Base-by-base conservation (phyloP, 1,140 invertebrate genomes). In the Homarus americanus region DNA sequence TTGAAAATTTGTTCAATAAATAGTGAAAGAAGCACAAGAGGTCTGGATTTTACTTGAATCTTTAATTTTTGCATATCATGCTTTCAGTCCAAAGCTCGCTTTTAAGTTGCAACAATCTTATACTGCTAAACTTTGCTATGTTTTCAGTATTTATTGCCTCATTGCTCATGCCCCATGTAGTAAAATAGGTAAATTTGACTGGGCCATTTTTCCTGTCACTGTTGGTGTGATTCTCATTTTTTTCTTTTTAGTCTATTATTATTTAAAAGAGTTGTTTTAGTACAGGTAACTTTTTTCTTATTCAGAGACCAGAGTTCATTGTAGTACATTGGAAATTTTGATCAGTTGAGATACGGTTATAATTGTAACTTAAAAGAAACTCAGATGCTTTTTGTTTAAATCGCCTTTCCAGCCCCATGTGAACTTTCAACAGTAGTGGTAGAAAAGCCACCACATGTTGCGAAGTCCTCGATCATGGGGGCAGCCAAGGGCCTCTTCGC, bases 401-500 rank as follows among this genome's bases (percentile, higher is more conserved):
- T 78, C 88, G 41, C 88, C 88, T 90, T 90, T 90, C 82, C 88
- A 90, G 87, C 88, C 72, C 88, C 80, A 83, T 90, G 88, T 76
- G 82, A 90, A 90, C 88, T 90, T 90, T 90, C 88, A 82, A 78
- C 88, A 75, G 88, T 90, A 90, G 88, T 90, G 88, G 88, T 83
- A 84, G 88, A 90, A 90, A 90, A 90, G 80, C 88, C 88, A 90
- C 88, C 80, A 80, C 79, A 85, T 75, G 79, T 78, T 76, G 87
- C 83, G 66, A 82, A 82, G 87, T 66, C 76, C 83, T 92, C 92
- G 84, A 83, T 92, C 41, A 83, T 88, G 82, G 92, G 85, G 75
- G 92, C 92, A 49, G 92, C 92, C 63, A 90, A 87, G 83, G 84
- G 92, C 79, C 92, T 92, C 84, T 86, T 92, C 82, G 78, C 89